Conservation (phyloP, 2,113 vertebrate genomes). For the Sapajus apella region DNA sequence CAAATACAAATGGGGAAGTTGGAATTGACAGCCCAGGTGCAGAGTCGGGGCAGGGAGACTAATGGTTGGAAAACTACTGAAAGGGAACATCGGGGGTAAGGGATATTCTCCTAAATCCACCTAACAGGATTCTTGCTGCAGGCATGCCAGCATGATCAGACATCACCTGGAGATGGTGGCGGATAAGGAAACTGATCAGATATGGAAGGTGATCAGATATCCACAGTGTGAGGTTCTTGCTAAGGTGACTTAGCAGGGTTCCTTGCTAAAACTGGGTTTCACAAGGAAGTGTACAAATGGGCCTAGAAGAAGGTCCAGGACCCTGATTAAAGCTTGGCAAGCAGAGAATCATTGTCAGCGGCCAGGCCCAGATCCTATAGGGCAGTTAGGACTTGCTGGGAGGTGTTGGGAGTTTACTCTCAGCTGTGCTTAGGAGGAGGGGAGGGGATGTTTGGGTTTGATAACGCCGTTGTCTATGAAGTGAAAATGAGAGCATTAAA, state of each 20-base stretch:
- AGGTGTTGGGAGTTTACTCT: background rate
- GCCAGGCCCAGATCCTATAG: background rate
- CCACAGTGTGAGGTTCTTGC: background rate
- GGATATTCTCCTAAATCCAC: too few species aligned
- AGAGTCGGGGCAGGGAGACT: background rate
- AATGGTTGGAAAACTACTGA: background rate
- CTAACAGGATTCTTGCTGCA: too few species aligned
- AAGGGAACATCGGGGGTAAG: background rate
- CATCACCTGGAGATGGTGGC: background rate
- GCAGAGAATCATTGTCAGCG: background rate
- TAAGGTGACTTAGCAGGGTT: background rate
- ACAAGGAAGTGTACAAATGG: background rate
- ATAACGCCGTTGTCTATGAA: background rate
- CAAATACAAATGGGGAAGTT: background rate
- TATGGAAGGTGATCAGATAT: too few species aligned
- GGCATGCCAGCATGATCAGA: background rate
- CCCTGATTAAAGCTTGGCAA: background rate
- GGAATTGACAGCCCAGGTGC: background rate
- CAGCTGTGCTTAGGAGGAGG: background rate
- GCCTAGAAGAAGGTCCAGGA: background rate
- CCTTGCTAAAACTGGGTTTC: background rate
- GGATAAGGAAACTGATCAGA: background rate
- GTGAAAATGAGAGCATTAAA: background rate
- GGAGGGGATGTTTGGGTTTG: background rate
- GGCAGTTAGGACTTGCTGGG: background rate